Evolutionary conservation across 2,113 vertebrate species (phyloP).

Genomic region (Colossoma macropomum): DNA sequence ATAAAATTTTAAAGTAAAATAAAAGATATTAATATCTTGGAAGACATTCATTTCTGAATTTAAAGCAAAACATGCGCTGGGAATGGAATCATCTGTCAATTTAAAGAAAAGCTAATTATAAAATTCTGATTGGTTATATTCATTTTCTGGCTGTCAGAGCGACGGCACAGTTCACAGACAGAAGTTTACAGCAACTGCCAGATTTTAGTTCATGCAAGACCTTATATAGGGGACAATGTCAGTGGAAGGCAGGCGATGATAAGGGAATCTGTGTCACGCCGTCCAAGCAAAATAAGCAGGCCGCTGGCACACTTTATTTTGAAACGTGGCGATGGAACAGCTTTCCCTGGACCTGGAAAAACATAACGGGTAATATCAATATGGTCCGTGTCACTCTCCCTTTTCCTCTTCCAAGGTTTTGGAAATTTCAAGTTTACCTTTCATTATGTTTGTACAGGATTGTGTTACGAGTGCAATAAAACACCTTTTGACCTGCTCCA

Average conservation of each 20-base stretch:
- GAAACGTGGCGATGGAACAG: conserved; percentile 64
- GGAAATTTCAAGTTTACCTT: conserved; percentile 63
- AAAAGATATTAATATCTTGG: background rate
- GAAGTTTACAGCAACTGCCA: conserved; percentile 31
- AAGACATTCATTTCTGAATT: background rate
- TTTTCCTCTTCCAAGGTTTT: conserved; percentile 50
- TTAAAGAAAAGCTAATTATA: background rate
- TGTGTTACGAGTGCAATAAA: conserved; percentile 70
- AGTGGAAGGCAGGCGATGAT: conserved; percentile 63
- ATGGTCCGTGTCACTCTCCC: conserved; percentile 50
- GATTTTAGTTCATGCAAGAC: conserved; percentile 60
- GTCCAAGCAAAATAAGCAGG: conserved; percentile 71
- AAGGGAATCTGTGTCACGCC: conserved; percentile 63
- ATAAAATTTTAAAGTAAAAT: background rate
- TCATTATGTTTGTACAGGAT: conserved; percentile 65
- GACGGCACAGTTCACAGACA: background rate
- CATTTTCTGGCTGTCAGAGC: background rate
- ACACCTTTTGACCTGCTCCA: conserved; percentile 58
- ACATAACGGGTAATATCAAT: conserved; percentile 67
- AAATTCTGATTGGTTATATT: background rate
- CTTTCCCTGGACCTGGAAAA: conserved; percentile 59
- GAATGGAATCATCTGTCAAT: background rate
- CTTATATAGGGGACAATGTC: conserved; percentile 42
- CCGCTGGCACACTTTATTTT: conserved; percentile 67
- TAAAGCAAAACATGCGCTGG: background rate